Conservation (phyloP, 2,113 vertebrate species). For the Theristicus caerulescens region DNA sequence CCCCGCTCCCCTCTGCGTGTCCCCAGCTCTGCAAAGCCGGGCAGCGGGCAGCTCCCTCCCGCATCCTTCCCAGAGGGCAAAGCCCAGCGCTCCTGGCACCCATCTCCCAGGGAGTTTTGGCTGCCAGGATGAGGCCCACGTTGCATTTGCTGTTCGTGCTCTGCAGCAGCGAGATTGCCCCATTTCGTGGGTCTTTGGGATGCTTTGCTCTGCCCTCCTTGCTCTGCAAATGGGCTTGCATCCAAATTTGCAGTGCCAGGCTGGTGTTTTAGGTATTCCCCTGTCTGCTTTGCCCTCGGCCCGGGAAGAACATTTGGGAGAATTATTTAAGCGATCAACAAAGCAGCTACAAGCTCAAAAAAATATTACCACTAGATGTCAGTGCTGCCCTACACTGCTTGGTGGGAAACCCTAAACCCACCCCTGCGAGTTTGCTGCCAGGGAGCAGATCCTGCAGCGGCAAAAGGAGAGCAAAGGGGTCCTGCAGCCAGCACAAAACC, state of each 20-base stretch:
- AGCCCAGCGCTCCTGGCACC: neutral
- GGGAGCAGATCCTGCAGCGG: neutral
- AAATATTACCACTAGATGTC: conserved; percentile 57
- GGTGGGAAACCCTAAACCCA: neutral
- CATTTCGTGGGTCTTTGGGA: rapidly evolving
- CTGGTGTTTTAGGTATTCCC: too few relatives aligned
- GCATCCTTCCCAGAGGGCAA: neutral
- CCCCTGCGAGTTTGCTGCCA: neutral
- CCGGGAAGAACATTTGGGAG: rapidly evolving
- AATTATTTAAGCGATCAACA: rapidly evolving
- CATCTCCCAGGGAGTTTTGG: neutral
- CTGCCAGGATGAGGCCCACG: rapidly evolving
- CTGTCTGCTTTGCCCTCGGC: neutral
- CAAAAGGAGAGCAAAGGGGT: rapidly evolving
- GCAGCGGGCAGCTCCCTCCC: neutral
- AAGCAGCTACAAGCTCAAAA: rapidly evolving
- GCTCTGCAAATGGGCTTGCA: rapidly evolving
- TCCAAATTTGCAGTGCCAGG: neutral
- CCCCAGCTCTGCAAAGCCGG: neutral
- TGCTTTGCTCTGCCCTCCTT: neutral
- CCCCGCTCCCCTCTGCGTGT: rapidly evolving
- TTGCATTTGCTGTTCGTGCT: rapidly evolving
- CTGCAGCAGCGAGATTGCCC: rapidly evolving
- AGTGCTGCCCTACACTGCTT: neutral
- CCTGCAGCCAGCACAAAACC: neutral